Evolutionary conservation across 2,888 invertebrate species (phyloP).

Genomic region (Chouioia cunea): DNA sequence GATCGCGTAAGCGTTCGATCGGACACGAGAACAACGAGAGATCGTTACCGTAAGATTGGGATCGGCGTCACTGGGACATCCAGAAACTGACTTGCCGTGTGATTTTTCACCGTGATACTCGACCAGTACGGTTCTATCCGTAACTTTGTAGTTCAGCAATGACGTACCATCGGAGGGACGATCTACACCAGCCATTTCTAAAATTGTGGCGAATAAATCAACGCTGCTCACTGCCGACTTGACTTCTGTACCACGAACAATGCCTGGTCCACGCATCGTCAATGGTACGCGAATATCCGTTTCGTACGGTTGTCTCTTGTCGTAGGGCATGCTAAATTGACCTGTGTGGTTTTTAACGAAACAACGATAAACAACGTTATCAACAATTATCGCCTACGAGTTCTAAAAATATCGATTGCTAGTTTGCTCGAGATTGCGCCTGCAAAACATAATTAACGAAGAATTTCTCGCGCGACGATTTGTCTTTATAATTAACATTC

Average conservation of each 20-base stretch:
- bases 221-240: constrained; percentile 78
- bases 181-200: constrained; percentile 77
- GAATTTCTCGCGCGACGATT: too few relatives aligned
- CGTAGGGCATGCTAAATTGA: constrained; percentile 88
- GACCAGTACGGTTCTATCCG: constrained; percentile 76
- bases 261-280: constrained; percentile 81
- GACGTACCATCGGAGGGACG: constrained; percentile 66
- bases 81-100: neutral
- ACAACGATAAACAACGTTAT: too few relatives aligned
- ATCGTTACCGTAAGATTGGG: constrained; percentile 75
- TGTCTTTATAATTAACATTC: too few relatives aligned
- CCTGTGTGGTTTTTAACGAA: too few relatives aligned
- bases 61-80: constrained; percentile 77
- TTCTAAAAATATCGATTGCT: too few relatives aligned
- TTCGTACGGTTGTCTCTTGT: constrained; percentile 92
- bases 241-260: constrained; percentile 70
- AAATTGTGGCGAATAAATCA: constrained; percentile 88
- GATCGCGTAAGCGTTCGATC: neutral
- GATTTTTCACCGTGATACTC: constrained; percentile 85
- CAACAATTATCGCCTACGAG: too few relatives aligned
- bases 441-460: too few relatives aligned
- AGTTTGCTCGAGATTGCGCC: too few relatives aligned
- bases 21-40: constrained; percentile 16
- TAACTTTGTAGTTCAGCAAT: constrained; percentile 52
- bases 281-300: constrained; percentile 89